Conservation (phyloP, 2,113 vertebrate genomes). For the Prionailurus viverrinus region DNA sequence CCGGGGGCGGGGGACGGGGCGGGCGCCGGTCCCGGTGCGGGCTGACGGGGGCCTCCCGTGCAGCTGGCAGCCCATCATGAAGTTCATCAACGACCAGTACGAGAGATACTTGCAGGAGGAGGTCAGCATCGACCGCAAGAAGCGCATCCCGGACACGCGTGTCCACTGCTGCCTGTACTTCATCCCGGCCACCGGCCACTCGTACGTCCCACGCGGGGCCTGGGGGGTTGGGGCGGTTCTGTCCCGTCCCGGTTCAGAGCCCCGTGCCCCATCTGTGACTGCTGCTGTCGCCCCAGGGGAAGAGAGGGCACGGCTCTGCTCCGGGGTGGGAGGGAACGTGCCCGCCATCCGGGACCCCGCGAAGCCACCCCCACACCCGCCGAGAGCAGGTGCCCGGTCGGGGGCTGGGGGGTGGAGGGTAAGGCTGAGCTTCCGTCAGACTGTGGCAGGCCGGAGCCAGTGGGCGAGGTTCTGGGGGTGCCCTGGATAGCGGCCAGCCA, state of each 20-base stretch:
- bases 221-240: fast-evolving
- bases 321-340: not conserved
- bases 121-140: constrained; percentile 97
- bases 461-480: fast-evolving
- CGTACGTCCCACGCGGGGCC: constrained; percentile 86
- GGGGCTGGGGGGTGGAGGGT: not conserved
- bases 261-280: not conserved
- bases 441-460: not conserved
- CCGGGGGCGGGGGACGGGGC: fast-evolving
- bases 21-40: fast-evolving
- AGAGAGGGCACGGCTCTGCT: too few relatives aligned
- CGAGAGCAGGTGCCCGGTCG: fast-evolving
- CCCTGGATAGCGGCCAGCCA: not conserved
- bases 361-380: not conserved
- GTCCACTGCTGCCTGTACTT: constrained; percentile 99
- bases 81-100: constrained; percentile 99
- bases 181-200: constrained; percentile 98
- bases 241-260: fast-evolving
- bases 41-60: fast-evolving
- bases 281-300: fast-evolving
- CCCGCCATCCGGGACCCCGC: fast-evolving
- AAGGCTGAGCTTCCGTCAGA: not conserved
- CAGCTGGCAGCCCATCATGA: constrained; percentile 99
- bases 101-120: constrained; percentile 98
- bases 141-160: constrained; percentile 95